These are phyloP conservation scores for Sebastes goodei DNA, from an alignment of 2,797 vertebrate species.

Conservation along the genomic window DNA sequence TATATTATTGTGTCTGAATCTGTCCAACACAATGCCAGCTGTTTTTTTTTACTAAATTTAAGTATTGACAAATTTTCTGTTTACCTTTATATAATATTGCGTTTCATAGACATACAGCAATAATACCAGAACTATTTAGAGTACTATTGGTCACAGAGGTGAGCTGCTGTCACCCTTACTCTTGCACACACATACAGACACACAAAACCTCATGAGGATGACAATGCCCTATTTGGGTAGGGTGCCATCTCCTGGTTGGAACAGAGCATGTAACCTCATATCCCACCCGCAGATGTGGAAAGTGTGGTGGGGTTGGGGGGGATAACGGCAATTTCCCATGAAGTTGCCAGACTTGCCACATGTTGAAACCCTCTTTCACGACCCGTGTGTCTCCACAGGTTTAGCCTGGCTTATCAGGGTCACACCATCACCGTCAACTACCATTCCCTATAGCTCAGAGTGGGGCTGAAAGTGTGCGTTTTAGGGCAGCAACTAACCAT, in stretches of 20 bases:
- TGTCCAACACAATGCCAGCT: neutral
- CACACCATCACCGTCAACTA: slow-evolving; percentile 5
- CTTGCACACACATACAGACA: neutral
- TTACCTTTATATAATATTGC: no score
- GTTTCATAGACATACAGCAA: neutral
- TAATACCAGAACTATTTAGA: neutral
- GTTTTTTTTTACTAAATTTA: neutral
- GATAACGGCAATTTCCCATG: slow-evolving; percentile 1
- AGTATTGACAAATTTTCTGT: neutral
- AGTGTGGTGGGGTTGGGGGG: neutral
- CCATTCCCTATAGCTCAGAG: neutral
- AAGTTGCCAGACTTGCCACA: slow-evolving; percentile 5
- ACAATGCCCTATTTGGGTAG: slow-evolving; percentile 75
- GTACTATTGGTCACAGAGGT: neutral
- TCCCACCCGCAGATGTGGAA: slow-evolving; percentile 9
- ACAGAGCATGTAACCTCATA: slow-evolving; percentile 39
- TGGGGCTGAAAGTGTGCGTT: neutral
- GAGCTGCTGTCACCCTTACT: neutral
- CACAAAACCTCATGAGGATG: slow-evolving; percentile 16
- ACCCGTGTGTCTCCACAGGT: slow-evolving; percentile 2
- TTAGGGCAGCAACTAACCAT: neutral
- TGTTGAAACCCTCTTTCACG: slow-evolving; percentile 13
- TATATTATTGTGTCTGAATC: neutral
- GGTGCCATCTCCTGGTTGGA: slow-evolving; percentile 84
- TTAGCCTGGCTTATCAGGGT: slow-evolving; percentile 29